phyloP scores from a whole-genome alignment of 2,797 vertebrate species.

The Emys orbicularis region DNA sequence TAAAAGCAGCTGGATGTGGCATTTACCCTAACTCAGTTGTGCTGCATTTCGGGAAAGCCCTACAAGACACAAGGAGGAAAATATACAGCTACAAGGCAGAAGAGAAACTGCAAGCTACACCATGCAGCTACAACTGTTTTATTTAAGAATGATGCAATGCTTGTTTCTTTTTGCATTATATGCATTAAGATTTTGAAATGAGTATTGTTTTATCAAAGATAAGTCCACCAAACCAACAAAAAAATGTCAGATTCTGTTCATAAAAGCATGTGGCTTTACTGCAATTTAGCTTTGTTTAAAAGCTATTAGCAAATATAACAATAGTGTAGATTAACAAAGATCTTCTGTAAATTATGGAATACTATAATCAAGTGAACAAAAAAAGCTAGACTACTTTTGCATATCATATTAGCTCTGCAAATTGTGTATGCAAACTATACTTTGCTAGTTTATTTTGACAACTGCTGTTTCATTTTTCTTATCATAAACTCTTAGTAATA shows the following conservation, averaged over 20 bases:
- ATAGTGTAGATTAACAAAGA: neutral
- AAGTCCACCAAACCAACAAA: neutral
- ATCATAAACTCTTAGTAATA: neutral
- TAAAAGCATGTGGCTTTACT: neutral
- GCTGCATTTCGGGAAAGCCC: neutral
- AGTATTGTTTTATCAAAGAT: neutral
- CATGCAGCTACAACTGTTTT: neutral
- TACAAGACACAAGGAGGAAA: neutral
- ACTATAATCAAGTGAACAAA: neutral
- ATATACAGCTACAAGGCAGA: neutral
- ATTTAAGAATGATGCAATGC: neutral
- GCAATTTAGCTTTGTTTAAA: neutral
- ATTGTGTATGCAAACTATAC: no score
- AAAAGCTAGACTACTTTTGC: neutral
- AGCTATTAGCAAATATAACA: neutral
- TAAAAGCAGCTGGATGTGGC: neutral
- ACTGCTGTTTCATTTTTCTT: neutral
- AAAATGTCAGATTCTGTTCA: neutral
- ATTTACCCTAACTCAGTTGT: neutral
- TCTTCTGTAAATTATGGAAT: neutral
- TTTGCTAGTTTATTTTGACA: neutral
- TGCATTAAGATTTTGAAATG: neutral
- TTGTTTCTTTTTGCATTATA: neutral
- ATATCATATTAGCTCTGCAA: no score
- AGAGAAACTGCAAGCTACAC: neutral